Evolutionary conservation across 1,140 invertebrate species (phyloP).

Genomic region (Tetranychus cinnabarinus): DNA sequence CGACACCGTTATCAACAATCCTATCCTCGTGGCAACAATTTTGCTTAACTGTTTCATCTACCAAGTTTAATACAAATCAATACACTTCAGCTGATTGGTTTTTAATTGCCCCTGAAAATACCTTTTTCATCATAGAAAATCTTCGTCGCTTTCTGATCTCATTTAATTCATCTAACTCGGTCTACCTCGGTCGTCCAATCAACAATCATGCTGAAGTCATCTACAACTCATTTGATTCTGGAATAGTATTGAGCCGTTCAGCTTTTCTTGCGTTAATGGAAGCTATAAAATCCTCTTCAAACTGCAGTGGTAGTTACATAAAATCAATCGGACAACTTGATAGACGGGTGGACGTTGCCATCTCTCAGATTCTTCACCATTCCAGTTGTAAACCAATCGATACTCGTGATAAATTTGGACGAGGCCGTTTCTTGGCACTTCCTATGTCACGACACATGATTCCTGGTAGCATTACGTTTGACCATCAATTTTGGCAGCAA

Average conservation of each 20-base stretch:
- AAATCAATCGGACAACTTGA: neutral
- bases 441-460: neutral
- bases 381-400: neutral
- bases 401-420: neutral
- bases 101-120: neutral
- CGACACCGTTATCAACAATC: no score
- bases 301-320: no score
- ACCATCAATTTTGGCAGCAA: neutral
- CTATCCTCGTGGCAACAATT: no score
- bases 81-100: neutral
- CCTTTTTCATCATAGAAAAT: neutral
- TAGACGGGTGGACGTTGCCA: neutral
- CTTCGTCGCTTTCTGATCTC: neutral
- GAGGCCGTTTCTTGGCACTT: neutral
- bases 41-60: no score
- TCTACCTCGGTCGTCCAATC: neutral
- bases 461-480: neutral
- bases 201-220: neutral
- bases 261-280: neutral
- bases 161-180: neutral
- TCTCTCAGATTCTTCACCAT: neutral
- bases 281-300: no score
- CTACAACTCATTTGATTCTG: neutral
- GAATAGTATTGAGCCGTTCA: neutral
- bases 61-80: no score